Percentiles rank a stretch among this genome's conserved stretches.
Conservation (phyloP, 92 coral and sea anemone species). For the Bergia puertoricense region DNA sequence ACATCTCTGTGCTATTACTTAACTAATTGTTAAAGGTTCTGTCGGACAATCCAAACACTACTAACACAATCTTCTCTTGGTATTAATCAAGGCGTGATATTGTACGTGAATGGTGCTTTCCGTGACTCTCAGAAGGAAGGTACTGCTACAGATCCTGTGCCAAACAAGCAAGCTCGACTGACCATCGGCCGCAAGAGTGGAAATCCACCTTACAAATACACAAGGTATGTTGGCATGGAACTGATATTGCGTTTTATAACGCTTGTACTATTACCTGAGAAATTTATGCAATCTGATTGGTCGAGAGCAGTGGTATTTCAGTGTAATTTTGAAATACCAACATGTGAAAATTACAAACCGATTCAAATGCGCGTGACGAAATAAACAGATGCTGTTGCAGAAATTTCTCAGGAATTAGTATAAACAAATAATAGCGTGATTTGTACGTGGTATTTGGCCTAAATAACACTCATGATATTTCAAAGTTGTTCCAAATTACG, state of each 20-base stretch:
- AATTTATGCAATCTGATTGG: too few species aligned
- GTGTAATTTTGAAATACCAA: too few species aligned
- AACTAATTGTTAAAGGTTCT: neutral
- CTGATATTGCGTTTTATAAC: neutral
- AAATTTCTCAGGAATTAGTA: too few species aligned
- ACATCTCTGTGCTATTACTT: too few species aligned
- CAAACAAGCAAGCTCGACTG: slow-evolving; percentile 93
- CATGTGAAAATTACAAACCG: too few species aligned
- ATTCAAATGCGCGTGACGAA: too few species aligned
- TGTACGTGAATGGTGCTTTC: slow-evolving; percentile 98
- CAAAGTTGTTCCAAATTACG: too few species aligned
- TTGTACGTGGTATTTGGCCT: too few species aligned
- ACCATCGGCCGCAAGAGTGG: slow-evolving; percentile 95
- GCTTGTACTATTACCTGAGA: neutral
- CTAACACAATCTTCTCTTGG: neutral
- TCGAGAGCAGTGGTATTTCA: too few species aligned
- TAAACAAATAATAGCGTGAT: too few species aligned
- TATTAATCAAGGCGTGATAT: slow-evolving; percentile 53
- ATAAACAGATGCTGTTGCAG: too few species aligned
- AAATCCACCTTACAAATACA: slow-evolving; percentile 88
- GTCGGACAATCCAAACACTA: neutral
- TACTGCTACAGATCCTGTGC: slow-evolving; percentile 68
- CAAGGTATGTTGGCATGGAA: slow-evolving; percentile 58
- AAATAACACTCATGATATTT: too few species aligned
- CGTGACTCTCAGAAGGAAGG: slow-evolving; percentile 90